A percentile compares a stretch with the other conserved stretches of the same genome.
Evolutionary conservation across 1,140 invertebrate species (phyloP).

Genomic region (Holcopasites calliopsidis): DNA sequence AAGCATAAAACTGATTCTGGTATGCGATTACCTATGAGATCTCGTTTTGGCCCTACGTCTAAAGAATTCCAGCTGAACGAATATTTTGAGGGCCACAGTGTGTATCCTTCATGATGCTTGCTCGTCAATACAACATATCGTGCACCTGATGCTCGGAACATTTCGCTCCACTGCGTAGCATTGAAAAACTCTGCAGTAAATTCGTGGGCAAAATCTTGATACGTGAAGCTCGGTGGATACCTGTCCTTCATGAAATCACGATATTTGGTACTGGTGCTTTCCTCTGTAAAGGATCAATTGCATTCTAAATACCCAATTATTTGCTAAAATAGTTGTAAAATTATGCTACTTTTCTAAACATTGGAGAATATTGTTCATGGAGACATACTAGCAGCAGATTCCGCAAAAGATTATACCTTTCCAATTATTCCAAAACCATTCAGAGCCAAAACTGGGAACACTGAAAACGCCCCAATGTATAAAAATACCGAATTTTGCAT

Average conservation of each 20-base stretch:
- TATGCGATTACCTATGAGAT: slow-evolving; percentile 84
- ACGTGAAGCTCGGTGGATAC: slow-evolving; percentile 89
- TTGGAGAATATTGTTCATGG: no score
- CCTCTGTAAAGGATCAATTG: slow-evolving; percentile 50
- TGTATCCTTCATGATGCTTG: slow-evolving; percentile 97
- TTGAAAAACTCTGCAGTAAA: slow-evolving; percentile 93
- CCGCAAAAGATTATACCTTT: no score
- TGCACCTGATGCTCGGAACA: slow-evolving; percentile 88
- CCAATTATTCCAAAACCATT: slow-evolving; percentile 95
- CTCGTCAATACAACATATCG: slow-evolving; percentile 94
- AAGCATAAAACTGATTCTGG: background rate
- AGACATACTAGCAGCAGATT: no score
- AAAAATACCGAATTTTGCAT: slow-evolving; percentile 95
- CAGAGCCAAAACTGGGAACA: slow-evolving; percentile 90
- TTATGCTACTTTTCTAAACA: no score
- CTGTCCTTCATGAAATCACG: slow-evolving; percentile 87
- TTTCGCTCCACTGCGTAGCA: slow-evolving; percentile 86
- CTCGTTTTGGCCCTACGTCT: slow-evolving; percentile 91
- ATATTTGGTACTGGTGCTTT: slow-evolving; percentile 66
- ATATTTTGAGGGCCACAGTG: slow-evolving; percentile 92
- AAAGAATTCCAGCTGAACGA: slow-evolving; percentile 95
- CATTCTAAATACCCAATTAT: background rate
- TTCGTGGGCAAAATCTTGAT: slow-evolving; percentile 91
- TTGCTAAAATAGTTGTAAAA: background rate
- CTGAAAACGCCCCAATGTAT: slow-evolving; percentile 96